phyloP scores from a whole-genome alignment of 2,888 invertebrate genomes.

The Hanleya hanleyi region DNA sequence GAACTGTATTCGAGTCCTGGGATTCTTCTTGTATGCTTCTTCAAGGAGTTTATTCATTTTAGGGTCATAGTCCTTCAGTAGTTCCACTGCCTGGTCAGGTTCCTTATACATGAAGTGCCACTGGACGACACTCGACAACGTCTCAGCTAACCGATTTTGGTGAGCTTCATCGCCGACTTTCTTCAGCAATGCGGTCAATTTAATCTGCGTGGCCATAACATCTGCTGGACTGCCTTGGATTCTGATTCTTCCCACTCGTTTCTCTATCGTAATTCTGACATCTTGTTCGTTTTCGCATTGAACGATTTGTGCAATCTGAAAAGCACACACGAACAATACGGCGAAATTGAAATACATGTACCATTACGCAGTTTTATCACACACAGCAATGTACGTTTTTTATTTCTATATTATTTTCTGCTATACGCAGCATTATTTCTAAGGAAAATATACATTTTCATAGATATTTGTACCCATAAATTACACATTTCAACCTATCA shows the following conservation, averaged over 20 bases:
- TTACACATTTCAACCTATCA: no score
- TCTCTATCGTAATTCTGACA: constrained; percentile 36
- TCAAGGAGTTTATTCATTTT: neutral
- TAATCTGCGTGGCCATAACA: constrained; percentile 29
- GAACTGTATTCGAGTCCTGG: neutral
- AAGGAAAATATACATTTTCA: no score
- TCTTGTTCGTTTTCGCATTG: neutral
- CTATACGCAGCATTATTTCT: no score
- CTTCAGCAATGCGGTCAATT: constrained; percentile 30
- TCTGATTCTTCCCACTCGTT: constrained; percentile 28
- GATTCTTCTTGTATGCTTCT: neutral
- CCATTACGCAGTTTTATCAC: no score
- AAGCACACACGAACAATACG: no score
- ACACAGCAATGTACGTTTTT: no score
- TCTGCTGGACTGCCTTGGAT: constrained; percentile 32
- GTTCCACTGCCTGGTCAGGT: constrained; percentile 13
- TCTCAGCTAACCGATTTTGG: constrained; percentile 26
- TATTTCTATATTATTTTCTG: no score
- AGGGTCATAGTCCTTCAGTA: neutral
- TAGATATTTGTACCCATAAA: no score
- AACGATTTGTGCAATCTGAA: neutral
- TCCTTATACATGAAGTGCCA: constrained; percentile 37
- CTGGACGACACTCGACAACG: constrained; percentile 32
- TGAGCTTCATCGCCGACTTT: constrained; percentile 25
- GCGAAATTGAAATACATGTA: no score